phyloP scores from a whole-genome alignment of 2,797 vertebrate genomes.

The Myotis planiceps region DNA sequence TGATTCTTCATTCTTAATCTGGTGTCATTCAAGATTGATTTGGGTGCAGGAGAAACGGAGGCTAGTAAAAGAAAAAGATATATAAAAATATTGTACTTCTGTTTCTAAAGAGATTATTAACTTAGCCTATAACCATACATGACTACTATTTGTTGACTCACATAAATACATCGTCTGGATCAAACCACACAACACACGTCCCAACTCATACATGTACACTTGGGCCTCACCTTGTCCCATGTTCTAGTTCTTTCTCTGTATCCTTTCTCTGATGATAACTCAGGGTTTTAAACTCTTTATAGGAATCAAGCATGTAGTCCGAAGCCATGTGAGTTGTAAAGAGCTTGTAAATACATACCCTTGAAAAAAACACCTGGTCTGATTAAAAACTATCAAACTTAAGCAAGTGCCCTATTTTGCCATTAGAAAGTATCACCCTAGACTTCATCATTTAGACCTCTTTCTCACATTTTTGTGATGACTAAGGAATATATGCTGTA shows the following conservation, averaged over 20 bases:
- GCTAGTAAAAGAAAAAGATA: background rate
- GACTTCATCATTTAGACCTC: background rate
- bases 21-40: background rate
- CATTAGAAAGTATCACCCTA: background rate
- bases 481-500: background rate
- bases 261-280: constrained; percentile 64
- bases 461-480: background rate
- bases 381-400: constrained; percentile 65
- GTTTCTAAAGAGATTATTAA: background rate
- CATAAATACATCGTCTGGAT: background rate
- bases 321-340: constrained; percentile 70
- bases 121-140: background rate
- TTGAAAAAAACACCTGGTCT: constrained; percentile 70
- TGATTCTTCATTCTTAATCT: background rate
- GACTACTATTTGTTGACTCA: background rate
- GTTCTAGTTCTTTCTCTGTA: background rate
- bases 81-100: background rate
- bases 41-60: background rate
- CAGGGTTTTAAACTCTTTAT: constrained; percentile 68
- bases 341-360: constrained; percentile 74
- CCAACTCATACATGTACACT: background rate
- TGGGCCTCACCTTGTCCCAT: background rate
- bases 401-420: background rate
- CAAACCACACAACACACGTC: background rate
- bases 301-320: constrained; percentile 66